A percentile compares a stretch with the other conserved stretches of the same genome.
phyloP scores from a whole-genome alignment of 2,888 invertebrate genomes.

The Philopedon plagiatum region DNA sequence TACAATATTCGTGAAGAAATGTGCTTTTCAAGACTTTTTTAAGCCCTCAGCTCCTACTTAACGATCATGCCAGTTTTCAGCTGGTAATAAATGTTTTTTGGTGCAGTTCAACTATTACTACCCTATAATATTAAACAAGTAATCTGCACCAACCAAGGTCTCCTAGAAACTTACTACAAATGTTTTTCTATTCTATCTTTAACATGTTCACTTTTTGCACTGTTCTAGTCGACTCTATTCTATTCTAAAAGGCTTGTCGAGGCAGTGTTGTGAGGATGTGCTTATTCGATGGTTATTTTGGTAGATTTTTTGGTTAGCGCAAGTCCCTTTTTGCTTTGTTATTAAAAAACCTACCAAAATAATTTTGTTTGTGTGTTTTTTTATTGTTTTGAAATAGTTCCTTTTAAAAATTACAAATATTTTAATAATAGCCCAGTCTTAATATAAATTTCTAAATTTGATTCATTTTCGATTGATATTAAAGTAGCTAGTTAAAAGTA shows the following conservation, averaged over 20 bases:
- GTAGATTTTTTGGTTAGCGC: not conserved
- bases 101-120: not conserved
- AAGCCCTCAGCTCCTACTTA: not conserved
- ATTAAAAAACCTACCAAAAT: not conserved
- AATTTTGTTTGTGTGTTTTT: not conserved
- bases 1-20: not conserved
- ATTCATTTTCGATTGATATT: too few relatives aligned
- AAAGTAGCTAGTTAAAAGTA: too few relatives aligned
- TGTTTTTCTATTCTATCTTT: slow-evolving; percentile 1
- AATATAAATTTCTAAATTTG: too few relatives aligned
- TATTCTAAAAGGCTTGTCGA: slow-evolving; percentile 33
- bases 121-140: not conserved
- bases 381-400: not conserved
- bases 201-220: slow-evolving; percentile 11
- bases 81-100: not conserved
- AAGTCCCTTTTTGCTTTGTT: slow-evolving; percentile 19
- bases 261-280: slow-evolving; percentile 29
- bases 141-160: not conserved
- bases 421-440: not conserved
- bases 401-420: not conserved
- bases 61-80: not conserved
- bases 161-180: slow-evolving; percentile 1
- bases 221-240: slow-evolving; percentile 24
- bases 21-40: not conserved
- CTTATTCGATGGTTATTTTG: not conserved